phyloP scores from a whole-genome alignment of 2,797 vertebrate species.

The Rallus crepitans region DNA sequence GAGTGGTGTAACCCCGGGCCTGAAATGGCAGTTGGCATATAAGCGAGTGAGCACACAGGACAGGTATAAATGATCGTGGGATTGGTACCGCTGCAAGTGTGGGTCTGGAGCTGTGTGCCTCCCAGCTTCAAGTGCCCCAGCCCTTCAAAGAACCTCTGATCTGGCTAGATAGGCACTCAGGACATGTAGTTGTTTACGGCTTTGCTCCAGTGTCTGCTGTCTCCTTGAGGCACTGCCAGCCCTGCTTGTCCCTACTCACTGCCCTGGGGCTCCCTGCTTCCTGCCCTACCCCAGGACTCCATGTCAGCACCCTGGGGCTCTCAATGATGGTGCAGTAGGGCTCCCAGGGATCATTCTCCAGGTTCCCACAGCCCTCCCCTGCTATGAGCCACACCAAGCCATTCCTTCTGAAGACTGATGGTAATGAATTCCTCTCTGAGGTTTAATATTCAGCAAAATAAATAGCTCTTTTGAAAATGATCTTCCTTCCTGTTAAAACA shows the following conservation, averaged over 20 bases:
- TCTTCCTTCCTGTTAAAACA: background rate
- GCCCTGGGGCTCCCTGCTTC: too few species aligned
- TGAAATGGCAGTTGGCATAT: accelerated
- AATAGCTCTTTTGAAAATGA: background rate
- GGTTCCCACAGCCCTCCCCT: background rate
- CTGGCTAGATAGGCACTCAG: background rate
- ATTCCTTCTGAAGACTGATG: background rate
- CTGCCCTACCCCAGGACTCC: background rate
- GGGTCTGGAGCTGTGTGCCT: background rate
- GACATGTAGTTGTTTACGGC: background rate
- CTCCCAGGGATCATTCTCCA: background rate
- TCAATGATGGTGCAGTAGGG: background rate
- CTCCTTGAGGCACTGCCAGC: background rate
- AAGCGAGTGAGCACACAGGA: background rate
- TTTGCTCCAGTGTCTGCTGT: background rate
- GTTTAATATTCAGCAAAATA: slow-evolving; percentile 2
- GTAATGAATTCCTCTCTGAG: background rate
- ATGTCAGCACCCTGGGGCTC: accelerated
- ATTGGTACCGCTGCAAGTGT: background rate
- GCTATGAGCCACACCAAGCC: too few species aligned
- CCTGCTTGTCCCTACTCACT: background rate
- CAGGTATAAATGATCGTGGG: background rate
- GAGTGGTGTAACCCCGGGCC: background rate
- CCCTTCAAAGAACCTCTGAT: background rate
- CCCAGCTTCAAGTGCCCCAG: background rate